These are phyloP conservation scores for Amphipyra berbera DNA, from an alignment of 2,888 invertebrate species.

Conservation along the genomic window DNA sequence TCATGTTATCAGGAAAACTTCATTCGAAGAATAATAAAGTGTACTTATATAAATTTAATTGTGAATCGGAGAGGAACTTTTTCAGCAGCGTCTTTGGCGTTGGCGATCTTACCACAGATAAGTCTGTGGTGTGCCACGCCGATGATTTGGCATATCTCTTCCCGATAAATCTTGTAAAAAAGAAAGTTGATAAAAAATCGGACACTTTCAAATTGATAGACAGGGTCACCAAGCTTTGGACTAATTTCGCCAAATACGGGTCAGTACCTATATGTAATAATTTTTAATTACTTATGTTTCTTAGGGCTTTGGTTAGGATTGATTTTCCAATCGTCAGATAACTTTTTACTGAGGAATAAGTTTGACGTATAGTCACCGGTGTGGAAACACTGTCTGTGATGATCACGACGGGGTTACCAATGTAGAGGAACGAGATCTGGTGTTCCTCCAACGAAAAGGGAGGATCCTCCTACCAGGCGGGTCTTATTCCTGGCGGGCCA, in stretches of 20 bases:
- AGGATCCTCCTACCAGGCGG: no score
- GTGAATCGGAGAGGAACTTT: constrained; percentile 71
- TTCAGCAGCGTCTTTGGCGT: constrained; percentile 57
- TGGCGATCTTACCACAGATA: constrained; percentile 45
- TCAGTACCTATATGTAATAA: constrained; percentile 60
- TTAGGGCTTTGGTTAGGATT: no score
- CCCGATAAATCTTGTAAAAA: constrained; percentile 49
- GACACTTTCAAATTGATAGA: constrained; percentile 69
- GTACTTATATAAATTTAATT: constrained; percentile 74
- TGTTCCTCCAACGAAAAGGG: no score
- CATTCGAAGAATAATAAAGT: constrained; percentile 63
- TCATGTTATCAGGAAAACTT: constrained; percentile 64
- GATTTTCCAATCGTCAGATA: no score
- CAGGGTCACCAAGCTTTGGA: constrained; percentile 73
- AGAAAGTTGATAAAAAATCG: constrained; percentile 61
- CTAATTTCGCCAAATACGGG: constrained; percentile 81
- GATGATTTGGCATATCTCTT: constrained; percentile 76
- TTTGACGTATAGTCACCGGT: no score
- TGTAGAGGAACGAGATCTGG: no score
- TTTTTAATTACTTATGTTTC: neutral
- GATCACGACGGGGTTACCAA: no score
- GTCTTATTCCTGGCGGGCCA: no score
- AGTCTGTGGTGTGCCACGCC: constrained; percentile 62
- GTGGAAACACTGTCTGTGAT: no score
- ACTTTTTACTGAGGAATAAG: no score